Evolutionary conservation across 2,113 vertebrate species (phyloP).

Genomic region (Bubo blakistoni): DNA sequence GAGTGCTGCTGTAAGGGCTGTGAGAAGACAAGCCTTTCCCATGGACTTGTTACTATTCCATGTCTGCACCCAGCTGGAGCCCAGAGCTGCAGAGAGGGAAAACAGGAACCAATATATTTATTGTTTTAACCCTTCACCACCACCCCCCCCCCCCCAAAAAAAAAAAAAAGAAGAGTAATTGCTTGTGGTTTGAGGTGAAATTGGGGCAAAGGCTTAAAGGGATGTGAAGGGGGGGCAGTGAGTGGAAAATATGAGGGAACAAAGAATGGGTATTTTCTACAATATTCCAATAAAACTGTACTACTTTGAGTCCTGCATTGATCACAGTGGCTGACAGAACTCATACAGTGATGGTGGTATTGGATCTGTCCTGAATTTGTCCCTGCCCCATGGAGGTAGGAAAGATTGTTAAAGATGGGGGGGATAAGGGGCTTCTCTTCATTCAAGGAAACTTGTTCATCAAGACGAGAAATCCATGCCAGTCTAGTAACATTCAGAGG

Average conservation of each 20-base stretch:
- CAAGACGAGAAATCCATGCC: neutral
- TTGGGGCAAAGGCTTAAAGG: neutral
- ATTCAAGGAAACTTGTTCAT: neutral
- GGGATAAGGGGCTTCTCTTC: neutral
- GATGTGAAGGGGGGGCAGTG: neutral
- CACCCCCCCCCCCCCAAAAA: neutral
- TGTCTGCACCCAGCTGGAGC: conserved; percentile 44
- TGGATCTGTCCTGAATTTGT: neutral
- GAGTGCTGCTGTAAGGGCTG: neutral
- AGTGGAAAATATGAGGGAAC: neutral
- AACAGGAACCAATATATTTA: conserved; percentile 46
- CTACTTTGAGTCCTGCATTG: neutral
- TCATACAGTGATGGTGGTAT: rapidly evolving
- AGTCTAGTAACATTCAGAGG: neutral
- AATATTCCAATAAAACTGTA: neutral
- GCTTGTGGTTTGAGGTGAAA: conserved; percentile 2
- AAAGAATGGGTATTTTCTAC: neutral
- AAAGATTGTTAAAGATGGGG: neutral
- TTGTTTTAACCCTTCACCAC: conserved; percentile 58
- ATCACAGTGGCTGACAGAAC: neutral
- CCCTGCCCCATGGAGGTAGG: neutral
- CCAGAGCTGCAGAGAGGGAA: conserved; percentile 23
- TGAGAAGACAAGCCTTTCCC: conserved; percentile 59
- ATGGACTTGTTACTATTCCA: conserved; percentile 37
- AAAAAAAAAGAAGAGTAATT: neutral